phyloP scores from a whole-genome alignment of 1,140 invertebrate genomes.

The Sinella curviseta region DNA sequence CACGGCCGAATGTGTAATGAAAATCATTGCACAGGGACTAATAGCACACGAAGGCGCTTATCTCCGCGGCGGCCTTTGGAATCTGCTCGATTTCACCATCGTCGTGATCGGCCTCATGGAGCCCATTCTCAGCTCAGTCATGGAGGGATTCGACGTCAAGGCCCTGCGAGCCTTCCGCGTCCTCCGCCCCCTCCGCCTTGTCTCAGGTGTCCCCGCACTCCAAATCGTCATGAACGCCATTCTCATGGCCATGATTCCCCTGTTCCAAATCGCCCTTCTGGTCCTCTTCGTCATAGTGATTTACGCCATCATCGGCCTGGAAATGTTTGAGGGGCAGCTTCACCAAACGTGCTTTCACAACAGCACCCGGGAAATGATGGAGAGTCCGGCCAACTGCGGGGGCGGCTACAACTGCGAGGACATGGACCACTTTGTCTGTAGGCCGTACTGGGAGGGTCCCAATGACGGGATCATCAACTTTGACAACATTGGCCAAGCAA shows the following conservation, averaged over 20 bases:
- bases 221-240: conserved; percentile 69
- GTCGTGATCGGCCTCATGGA: conserved; percentile 25
- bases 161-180: conserved; percentile 62
- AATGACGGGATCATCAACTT: conserved; percentile 68
- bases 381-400: conserved; percentile 49
- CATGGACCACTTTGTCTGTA: conserved; percentile 46
- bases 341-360: conserved; percentile 62
- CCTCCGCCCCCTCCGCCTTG: conserved; percentile 64
- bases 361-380: conserved; percentile 51
- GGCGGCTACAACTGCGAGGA: conserved; percentile 14
- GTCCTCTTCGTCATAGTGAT: conserved; percentile 70
- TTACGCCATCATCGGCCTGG: conserved; percentile 67
- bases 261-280: conserved; percentile 66
- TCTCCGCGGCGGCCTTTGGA: conserved; percentile 66
- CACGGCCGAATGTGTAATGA: conserved; percentile 96
- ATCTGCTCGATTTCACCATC: conserved; percentile 65
- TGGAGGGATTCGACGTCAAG: conserved; percentile 56
- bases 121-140: conserved; percentile 34
- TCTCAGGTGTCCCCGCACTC: conserved; percentile 67
- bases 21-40: conserved; percentile 71
- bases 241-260: conserved; percentile 66
- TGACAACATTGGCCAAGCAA: conserved; percentile 67
- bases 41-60: conserved; percentile 66
- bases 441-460: conserved; percentile 60
- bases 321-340: conserved; percentile 65